Evolutionary conservation across 92 coral and sea anemone species (phyloP).

Genomic region (Paramuricea clavata): DNA sequence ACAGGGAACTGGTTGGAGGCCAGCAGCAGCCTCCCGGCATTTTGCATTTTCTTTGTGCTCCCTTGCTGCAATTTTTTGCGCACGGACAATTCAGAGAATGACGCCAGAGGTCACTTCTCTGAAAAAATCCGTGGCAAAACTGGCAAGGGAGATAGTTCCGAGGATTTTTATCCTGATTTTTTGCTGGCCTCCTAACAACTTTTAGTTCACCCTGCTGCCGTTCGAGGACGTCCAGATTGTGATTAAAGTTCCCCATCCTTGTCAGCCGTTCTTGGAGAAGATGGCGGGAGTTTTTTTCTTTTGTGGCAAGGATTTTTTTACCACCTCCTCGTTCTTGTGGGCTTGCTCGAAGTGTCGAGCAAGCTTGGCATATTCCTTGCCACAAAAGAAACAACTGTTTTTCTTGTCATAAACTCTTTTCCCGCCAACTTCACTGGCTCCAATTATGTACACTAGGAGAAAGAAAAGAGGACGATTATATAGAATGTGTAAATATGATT

Average conservation of each 20-base stretch:
- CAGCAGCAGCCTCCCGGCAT: too few species aligned
- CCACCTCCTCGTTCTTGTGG: conserved; percentile 54
- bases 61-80: too few species aligned
- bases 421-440: background rate
- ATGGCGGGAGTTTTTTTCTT: too few species aligned
- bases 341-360: conserved; percentile 55
- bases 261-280: too few species aligned
- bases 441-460: too few species aligned
- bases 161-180: background rate
- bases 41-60: too few species aligned
- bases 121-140: too few species aligned
- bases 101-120: conserved; percentile 53
- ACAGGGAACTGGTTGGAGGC: too few species aligned
- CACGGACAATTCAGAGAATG: conserved; percentile 36
- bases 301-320: too few species aligned
- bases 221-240: conserved; percentile 56
- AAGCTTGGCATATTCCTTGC: conserved; percentile 39
- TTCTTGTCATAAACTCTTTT: conserved; percentile 37
- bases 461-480: too few species aligned
- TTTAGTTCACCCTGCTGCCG: conserved; percentile 56
- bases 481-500: too few species aligned
- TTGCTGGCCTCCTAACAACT: conserved; percentile 52
- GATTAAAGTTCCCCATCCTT: conserved; percentile 65
- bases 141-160: conserved; percentile 42
- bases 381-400: conserved; percentile 47